These are phyloP conservation scores for Polyommatus iphigenia DNA, from an alignment of 2,888 invertebrate species.

Conservation along the genomic window DNA sequence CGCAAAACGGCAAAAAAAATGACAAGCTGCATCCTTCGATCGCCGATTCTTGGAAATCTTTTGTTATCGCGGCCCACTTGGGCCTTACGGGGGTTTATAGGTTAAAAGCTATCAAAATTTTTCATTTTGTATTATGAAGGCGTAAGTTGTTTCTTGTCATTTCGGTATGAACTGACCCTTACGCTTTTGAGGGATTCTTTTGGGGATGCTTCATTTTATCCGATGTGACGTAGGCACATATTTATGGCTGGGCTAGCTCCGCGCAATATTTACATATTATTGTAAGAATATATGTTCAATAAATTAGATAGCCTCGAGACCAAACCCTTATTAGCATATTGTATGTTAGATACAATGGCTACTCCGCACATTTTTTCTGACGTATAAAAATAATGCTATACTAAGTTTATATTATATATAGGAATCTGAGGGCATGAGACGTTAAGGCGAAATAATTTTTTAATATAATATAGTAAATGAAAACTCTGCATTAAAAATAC, in stretches of 20 bases:
- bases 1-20: too few species aligned
- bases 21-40: too few species aligned
- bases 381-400: slow-evolving; percentile 3
- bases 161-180: neutral
- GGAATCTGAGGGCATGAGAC: too few species aligned
- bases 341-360: neutral
- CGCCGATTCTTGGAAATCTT: too few species aligned
- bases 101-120: too few species aligned
- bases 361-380: slow-evolving; percentile 9
- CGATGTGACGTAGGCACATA: neutral
- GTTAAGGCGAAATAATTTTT: too few species aligned
- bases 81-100: too few species aligned
- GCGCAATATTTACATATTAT: slow-evolving; percentile 26
- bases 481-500: too few species aligned
- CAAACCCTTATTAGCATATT: slow-evolving; percentile 26
- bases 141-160: neutral
- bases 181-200: neutral
- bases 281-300: slow-evolving; percentile 17
- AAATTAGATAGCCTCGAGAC: slow-evolving; percentile 25
- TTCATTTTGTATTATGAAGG: too few species aligned
- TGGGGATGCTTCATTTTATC: neutral
- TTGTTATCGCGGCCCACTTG: too few species aligned
- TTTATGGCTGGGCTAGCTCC: neutral
- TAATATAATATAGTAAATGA: too few species aligned
- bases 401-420: neutral